Conservation (phyloP, 2,888 invertebrate species). For the Platerodrilus igneus region DNA sequence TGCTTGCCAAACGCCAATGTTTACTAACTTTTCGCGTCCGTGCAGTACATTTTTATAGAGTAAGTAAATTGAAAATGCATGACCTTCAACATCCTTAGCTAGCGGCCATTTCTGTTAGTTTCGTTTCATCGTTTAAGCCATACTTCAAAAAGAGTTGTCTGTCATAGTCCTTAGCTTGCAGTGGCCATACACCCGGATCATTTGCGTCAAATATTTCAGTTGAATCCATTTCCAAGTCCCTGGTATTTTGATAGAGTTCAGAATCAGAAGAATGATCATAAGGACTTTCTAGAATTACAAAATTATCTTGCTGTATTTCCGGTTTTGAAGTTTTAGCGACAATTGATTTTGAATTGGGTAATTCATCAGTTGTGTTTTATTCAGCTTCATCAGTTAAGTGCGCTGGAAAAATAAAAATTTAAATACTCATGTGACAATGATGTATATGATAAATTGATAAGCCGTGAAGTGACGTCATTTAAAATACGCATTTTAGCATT, state of each 20-base stretch:
- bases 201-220: background rate
- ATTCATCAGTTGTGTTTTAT: background rate
- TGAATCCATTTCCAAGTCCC: conserved; percentile 1
- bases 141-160: background rate
- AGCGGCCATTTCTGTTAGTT: too few relatives aligned
- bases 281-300: background rate
- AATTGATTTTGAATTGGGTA: conserved; percentile 1
- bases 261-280: background rate
- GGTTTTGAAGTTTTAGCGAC: conserved; percentile 1
- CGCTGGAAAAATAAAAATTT: too few relatives aligned
- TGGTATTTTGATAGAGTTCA: too few relatives aligned
- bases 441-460: too few relatives aligned
- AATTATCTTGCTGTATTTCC: background rate
- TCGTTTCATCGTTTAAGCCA: background rate
- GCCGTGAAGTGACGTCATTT: too few relatives aligned
- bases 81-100: background rate
- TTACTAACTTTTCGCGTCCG: background rate
- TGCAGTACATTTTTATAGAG: conserved; percentile 1
- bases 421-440: too few relatives aligned
- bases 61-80: conserved; percentile 1
- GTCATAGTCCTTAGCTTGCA: background rate
- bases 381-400: too few relatives aligned
- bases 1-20: too few relatives aligned
- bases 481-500: too few relatives aligned
- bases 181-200: conserved; percentile 1